Evolutionary conservation across 2,113 vertebrate species (phyloP), one percentile per base, ranked within the genome.

Genomic region (Ailuropoda melanoleuca): DNA sequence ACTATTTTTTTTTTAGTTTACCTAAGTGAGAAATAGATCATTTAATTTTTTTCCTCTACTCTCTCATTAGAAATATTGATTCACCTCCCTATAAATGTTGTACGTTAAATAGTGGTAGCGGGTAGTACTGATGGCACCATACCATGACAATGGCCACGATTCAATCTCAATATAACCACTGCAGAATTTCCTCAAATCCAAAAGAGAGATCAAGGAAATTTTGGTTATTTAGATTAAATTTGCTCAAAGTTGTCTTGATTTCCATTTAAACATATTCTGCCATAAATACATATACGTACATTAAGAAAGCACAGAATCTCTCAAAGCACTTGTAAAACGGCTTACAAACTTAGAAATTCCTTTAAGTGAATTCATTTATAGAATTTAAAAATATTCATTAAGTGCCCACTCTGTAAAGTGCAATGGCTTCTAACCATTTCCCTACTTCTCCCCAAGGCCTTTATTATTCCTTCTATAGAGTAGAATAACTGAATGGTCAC

Each of bases 331-430:
- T 93, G 13, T 74, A 68, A 62, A 85, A 34, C 88, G 55, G 50
- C 53, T 97, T 86, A 37, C 15, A 92, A 77, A 92, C 19, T 77
- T 75, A 90, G 74, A 77, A 82, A 70, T 92, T 92, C 48, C 34
- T 93, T 3, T n/a, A 58, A 58, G 50, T 50, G 78, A 62, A 39
- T 92, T 96, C 19, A 50, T 70, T 64, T 66, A 55, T 74, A 4
- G 3, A 46, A 82, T 89, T 96, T 78, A 14, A 93, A 96, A 96
- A 87, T 4, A n/a, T 39, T 87, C n/a, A 82, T n/a, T 72, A 50
- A 82, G 31, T 87, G 26, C 4, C 43, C 21, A 53, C 23, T 66
- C 31, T 72, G 1, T 72, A 82, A 95, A 74, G 23, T 58, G 39
- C 31, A 75, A 19, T 62, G 55, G 48, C 13, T 85, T 92, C 12